Evolutionary conservation across 2,888 invertebrate genomes (phyloP), one percentile per base, ranked within the genome.

Genomic region (Acrobasis suavella): DNA sequence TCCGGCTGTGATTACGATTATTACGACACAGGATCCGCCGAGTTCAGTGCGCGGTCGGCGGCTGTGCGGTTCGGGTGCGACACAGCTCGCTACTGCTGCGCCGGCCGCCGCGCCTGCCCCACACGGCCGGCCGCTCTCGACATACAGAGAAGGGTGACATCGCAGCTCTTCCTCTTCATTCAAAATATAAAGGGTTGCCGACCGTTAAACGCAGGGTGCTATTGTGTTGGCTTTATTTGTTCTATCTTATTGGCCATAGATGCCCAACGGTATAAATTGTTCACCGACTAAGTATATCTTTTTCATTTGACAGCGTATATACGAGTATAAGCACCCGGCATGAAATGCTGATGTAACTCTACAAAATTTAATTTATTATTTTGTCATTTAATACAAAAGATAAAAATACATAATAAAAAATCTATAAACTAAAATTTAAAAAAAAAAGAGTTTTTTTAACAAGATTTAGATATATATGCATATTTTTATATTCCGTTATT

Each of bases 11-110:
- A 56, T 61, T 50, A 50, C 55, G 55, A 42, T 16, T 16, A 56
- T 61, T 50, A 50, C 55, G 55, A 42, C 54, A 62, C 62, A 37
- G 62, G 54, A 49, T 17, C 60, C 51, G 65, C 38, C 58, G 58
- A 49, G 81, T 78, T 74, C 75, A 79, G 81, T 81, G 72, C 72
- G 72, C 71, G 80, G 76, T 74, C 74, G 83, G 68, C 85, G 83
- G 79, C 82, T 83, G 89, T 90, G 91, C 89, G 89, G 86, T 85
- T 82, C 85, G 89, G 89, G 80, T 87, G 91, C 91, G 83, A 78
- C 82, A 84, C 79, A 73, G 78, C 82, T 84, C 80, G 81, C 88
- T 89, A 91, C 91, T 91, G 91, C 86, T 76, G 77, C 72, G 75
- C 71, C 74, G 77, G 78, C 78, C 73, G 74, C 78, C 80, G 77